Conservation (phyloP, 2,888 invertebrate genomes). For the Margaritifera margaritifera region DNA sequence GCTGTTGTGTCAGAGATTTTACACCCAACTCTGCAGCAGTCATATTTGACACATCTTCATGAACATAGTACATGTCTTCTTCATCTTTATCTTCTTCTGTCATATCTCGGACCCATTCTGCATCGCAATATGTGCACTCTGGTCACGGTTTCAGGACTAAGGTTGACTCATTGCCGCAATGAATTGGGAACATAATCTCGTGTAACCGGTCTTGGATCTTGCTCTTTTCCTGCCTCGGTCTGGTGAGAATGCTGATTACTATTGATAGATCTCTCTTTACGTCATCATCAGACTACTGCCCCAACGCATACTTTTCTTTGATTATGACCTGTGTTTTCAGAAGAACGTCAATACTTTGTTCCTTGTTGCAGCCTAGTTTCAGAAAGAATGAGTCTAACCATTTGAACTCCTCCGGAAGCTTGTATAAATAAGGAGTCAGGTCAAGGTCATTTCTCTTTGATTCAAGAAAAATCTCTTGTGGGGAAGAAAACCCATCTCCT, state of each 20-base stretch:
- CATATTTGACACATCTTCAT: constrained; percentile 40
- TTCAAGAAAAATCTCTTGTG: constrained; percentile 8
- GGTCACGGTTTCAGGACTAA: constrained; percentile 7
- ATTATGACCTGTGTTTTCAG: constrained; percentile 8
- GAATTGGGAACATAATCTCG: constrained; percentile 13
- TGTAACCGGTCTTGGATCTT: not conserved
- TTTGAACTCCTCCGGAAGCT: constrained; percentile 17
- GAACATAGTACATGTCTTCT: constrained; percentile 46
- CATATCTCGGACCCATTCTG: constrained; percentile 22
- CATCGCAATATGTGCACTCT: constrained; percentile 23
- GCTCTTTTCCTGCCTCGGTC: constrained; percentile 5
- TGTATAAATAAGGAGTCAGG: constrained; percentile 16
- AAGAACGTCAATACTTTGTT: constrained; percentile 9
- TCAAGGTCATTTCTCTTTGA: constrained; percentile 7
- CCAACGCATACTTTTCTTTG: constrained; percentile 8
- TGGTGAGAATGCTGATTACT: constrained; percentile 12
- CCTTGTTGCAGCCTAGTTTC: constrained; percentile 5
- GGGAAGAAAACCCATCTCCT: constrained; percentile 14
- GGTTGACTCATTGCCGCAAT: constrained; percentile 1
- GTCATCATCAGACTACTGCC: not conserved
- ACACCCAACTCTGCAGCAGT: constrained; percentile 55
- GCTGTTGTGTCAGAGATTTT: constrained; percentile 46
- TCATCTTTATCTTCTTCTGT: constrained; percentile 19
- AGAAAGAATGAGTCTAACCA: constrained; percentile 5
- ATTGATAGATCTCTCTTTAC: constrained; percentile 10